Evolutionary conservation across 2,113 vertebrate genomes (phyloP), one percentile per base, ranked within the genome.

Genomic region (Micronycteris hirsuta): DNA sequence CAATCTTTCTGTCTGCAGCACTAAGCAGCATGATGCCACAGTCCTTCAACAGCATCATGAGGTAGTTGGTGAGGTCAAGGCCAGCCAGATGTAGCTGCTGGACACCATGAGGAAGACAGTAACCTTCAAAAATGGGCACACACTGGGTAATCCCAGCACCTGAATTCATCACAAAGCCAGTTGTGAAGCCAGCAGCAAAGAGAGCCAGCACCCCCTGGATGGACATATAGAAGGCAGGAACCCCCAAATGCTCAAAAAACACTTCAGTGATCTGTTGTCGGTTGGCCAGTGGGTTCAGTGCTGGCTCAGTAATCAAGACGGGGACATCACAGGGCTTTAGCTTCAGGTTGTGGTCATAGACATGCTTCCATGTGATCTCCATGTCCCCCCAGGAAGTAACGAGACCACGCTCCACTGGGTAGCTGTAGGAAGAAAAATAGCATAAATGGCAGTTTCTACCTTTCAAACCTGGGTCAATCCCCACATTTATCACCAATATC

Each of bases 21-120:
- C 97, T 95, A 91, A 98, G 97, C 97, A 98, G 97, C 97, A 97
- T 97, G 96, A 98, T 31, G 47, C 96, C 84, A 0, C 89, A 94
- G 96, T 98, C 97, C 96, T 98, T 98, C 97, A 99, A 96, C 93
- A 99, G 98, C 97, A 83, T 80, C 89, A 97, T 98, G 96, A 98
- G 82, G 68, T 97, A 97, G 94, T 96, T 98, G 95, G 98, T 98
- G 92, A 99, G 97, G 63, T 98, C 97, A 26, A 95, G 86, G 41
- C 97, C 97, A 4, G 91, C 96, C 84, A 97, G 63, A 56, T 96
- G 70, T 41, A 98, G 95, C 36, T 81, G 65, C 81, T 97, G 93
- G 49, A 98, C 71, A 9, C 88, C 98, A 26, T 76, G 24, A 58
- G 93, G 86, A 43, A 98, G 97, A 82, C 97, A 98, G 91, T 95